Evolutionary conservation across 1,140 invertebrate species (phyloP).

Genomic region (Ceratina calcarata): DNA sequence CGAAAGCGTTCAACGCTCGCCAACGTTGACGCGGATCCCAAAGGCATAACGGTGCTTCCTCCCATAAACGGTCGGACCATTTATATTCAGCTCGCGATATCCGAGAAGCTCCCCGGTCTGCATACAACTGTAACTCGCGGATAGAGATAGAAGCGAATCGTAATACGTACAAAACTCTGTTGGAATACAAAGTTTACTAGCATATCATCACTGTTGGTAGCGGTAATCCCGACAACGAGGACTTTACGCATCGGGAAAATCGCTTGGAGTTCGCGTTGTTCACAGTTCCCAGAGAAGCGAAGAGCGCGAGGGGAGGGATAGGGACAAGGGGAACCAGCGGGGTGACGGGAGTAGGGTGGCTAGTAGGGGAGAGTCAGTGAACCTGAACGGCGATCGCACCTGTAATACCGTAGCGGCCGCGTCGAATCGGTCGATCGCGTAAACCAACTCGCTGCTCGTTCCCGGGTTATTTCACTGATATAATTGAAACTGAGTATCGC

Average conservation of each 20-base stretch:
- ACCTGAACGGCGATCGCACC: constrained; percentile 53
- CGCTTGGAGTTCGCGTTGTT: neutral
- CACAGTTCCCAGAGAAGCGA: neutral
- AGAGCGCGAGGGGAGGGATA: neutral
- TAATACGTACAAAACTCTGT: constrained; percentile 24
- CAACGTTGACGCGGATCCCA: neutral
- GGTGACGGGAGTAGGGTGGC: neutral
- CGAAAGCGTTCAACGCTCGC: neutral
- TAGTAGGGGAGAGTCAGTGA: constrained; percentile 25
- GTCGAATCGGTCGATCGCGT: neutral
- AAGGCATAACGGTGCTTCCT: constrained; percentile 36
- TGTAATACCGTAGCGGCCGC: constrained; percentile 9
- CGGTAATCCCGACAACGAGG: neutral
- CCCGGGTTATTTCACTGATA: no score
- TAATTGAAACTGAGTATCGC: no score
- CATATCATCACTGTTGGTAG: neutral
- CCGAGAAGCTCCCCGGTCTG: neutral
- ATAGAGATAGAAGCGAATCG: constrained; percentile 32
- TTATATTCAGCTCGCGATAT: constrained; percentile 31
- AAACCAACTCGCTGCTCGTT: no score
- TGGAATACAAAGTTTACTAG: constrained; percentile 38
- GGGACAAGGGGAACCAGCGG: no score
- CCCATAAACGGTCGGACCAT: constrained; percentile 14
- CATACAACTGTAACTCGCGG: neutral
- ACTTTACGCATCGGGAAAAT: neutral